Base-by-base conservation (phyloP, 2,113 vertebrate genomes). In the Dissostichus mawsoni region DNA sequence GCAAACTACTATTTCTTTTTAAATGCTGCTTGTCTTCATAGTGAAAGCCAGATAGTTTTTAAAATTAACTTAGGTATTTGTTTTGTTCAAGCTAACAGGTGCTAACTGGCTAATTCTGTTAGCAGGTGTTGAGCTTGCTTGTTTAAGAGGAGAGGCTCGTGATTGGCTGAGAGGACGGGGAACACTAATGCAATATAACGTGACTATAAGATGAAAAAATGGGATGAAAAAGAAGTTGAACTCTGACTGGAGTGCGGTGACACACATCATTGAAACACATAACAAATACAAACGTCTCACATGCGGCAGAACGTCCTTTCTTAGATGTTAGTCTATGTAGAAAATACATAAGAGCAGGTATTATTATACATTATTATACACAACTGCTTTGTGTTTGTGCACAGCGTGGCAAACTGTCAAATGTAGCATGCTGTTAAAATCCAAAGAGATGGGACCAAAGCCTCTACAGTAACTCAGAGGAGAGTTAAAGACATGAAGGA, bases 321-420 rank as follows among this genome's bases (percentile, higher is more conserved):
- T 17, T 52, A 29, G 3, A 67, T 17, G 50, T 64, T 25, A 29
- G n/a, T 64, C 59, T 16, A 4, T 36, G 14, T 51, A 3, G 29
- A 52, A 29, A 78, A 53, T 6, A 50, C 33, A 44, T 6, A n/a
- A 36, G n/a, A 74, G 45, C 29, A n/a, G 44, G 23, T 55, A 1
- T 16, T 70, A n/a, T 69, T 59, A 20, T 20, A 20, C 20, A 20
- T 20, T 20, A 20, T 20, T 20, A 20, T 20, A 20, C 36, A 17
- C 16, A 14, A 13, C n/a, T 55, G 36, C 67, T 74, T 78, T 55
- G 23, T 69, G n/a, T 61, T 53, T 62, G 69, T 74, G 79, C 73
- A 18, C 25, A 0, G 29, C n/a, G 69, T 81, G 74, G 64, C 63
- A 63, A 86, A 86, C 76, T 20, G 64, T 64, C 57, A 67, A 50